Evolutionary conservation across 2,113 vertebrate species (phyloP), one percentile per base, ranked within the genome.

Genomic region (Solea senegalensis): DNA sequence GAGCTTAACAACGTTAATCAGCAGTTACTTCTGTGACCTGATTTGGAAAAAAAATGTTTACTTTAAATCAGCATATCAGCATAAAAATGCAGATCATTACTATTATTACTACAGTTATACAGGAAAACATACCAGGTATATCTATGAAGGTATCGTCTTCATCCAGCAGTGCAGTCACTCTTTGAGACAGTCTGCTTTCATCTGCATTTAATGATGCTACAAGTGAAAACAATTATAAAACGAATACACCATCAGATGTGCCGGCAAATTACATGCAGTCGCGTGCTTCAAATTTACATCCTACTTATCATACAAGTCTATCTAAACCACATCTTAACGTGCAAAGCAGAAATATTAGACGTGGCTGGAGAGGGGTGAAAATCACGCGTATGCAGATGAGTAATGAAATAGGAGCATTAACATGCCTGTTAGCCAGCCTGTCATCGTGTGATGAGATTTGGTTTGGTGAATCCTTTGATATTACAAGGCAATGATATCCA

Each of bases 401-500:
- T 90, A 90, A 91, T 90, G 90, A 85, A 87, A 88, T 75, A 78
- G 81, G 49, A 78, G 85, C 76, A 82, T 90, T 84, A 89, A 80
- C 83, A 86, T 89, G 92, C 86, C 90, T 88, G 90, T 91, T 89
- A 88, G 91, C 81, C 43, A 48, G 86, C 79, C 84, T 91, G 88
- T 90, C 90, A 92, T 92, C 90, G 88, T 91, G 78, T 92, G 92
- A 93, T 89, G 91, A 89, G 91, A 92, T 92, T 88, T 90, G 87
- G 90, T 89, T 92, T 90, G 80, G 88, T 78, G 82, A 91, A 93
- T 92, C 90, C 90, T 91, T 84, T 90, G 92, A 93, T 90, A 93
- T 93, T 92, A 94, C 92, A 92, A 74, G 91, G 90, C 87, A 85
- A 88, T 83, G 87, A 92, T 93, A 92, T 92, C 93, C 90, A 92